Percentiles rank a stretch among this genome's conserved stretches.
phyloP scores from a whole-genome alignment of 2,888 invertebrate genomes.

The Disparrhopalites patrizii region DNA sequence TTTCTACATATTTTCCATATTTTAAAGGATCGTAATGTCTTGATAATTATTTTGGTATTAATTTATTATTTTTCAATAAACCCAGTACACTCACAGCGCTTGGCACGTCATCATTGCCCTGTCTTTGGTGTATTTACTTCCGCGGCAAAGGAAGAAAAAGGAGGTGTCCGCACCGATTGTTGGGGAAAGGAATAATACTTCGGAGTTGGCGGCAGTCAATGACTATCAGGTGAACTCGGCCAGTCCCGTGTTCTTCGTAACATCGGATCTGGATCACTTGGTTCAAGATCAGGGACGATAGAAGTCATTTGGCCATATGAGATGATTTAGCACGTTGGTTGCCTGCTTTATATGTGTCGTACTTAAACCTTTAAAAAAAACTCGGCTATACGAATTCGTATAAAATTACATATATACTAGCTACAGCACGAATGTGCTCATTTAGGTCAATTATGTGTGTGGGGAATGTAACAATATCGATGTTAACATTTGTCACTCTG shows the following conservation, averaged over 20 bases:
- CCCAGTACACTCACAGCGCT: constrained; percentile 59
- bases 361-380: too few species aligned
- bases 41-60: neutral
- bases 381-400: too few species aligned
- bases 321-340: too few species aligned
- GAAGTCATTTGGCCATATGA: too few species aligned
- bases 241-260: constrained; percentile 50
- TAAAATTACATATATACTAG: too few species aligned
- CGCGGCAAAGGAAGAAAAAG: constrained; percentile 48
- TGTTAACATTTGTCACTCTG: too few species aligned
- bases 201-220: constrained; percentile 49
- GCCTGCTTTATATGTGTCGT: too few species aligned
- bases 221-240: constrained; percentile 39
- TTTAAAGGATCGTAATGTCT: neutral
- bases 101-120: constrained; percentile 61
- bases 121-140: constrained; percentile 59
- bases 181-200: constrained; percentile 40
- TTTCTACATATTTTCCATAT: neutral
- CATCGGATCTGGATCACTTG: constrained; percentile 50
- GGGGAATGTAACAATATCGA: too few species aligned
- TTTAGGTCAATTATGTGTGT: too few species aligned
- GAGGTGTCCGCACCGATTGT: constrained; percentile 12
- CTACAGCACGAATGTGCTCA: too few species aligned
- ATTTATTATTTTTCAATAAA: constrained; percentile 25
- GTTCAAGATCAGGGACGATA: constrained; percentile 35